phyloP scores from a whole-genome alignment of 35 echinoderm and acorn worm species.

The Apostichopus parvimensis region DNA sequence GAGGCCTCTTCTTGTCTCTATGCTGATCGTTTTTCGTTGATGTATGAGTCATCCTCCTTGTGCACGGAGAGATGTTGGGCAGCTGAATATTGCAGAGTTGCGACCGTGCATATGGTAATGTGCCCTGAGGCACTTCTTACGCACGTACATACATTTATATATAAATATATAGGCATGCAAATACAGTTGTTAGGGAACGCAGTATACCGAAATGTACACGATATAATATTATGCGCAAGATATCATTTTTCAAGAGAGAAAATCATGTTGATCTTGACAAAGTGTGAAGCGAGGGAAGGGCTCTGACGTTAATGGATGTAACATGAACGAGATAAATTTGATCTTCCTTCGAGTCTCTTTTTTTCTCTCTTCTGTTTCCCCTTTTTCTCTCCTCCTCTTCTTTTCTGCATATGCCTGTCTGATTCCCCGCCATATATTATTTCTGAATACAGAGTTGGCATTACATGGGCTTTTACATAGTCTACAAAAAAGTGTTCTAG shows the following conservation, averaged over 20 bases:
- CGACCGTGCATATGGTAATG: conserved; percentile 33
- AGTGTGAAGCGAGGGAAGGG: conserved; percentile 1
- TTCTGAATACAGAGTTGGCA: no score
- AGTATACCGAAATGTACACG: neutral
- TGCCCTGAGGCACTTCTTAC: conserved; percentile 17
- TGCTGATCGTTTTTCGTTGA: neutral
- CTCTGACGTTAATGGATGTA: neutral
- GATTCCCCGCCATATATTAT: no score
- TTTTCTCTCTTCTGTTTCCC: no score
- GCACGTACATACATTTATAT: no score
- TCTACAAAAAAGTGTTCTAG: no score
- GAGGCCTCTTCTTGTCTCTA: conserved; percentile 37
- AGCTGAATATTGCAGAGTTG: neutral
- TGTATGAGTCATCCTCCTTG: conserved; percentile 25
- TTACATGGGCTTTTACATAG: no score
- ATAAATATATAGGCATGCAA: neutral
- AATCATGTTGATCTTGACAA: neutral
- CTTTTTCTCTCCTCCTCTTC: no score
- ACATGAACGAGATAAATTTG: neutral
- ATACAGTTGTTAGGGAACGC: neutral
- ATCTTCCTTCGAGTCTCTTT: no score
- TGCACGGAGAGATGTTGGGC: neutral
- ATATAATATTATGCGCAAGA: conserved; percentile 4
- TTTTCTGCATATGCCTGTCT: no score
- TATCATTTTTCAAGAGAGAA: neutral